Conservation (phyloP, 53 echinoderm and acorn worm species). For the Arbacia lixula region DNA sequence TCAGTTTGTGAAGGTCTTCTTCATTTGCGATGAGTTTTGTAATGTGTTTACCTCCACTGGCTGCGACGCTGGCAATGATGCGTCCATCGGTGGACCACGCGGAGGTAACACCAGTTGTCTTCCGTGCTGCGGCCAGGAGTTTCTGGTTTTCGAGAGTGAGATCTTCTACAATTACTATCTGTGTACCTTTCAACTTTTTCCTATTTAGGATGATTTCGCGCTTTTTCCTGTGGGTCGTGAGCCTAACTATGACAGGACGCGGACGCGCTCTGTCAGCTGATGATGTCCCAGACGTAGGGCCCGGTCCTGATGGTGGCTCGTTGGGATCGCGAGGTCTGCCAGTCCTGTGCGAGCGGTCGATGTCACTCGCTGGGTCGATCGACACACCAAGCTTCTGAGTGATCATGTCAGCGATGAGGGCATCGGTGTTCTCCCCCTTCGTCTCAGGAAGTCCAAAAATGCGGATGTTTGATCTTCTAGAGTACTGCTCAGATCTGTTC, state of each 20-base stretch:
- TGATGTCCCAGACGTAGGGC: no score
- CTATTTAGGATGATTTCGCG: not conserved
- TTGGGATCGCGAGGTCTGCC: no score
- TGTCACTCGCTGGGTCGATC: no score
- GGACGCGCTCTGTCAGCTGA: no score
- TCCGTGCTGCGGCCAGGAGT: not conserved
- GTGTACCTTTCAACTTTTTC: slow-evolving; percentile 10
- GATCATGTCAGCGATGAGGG: no score
- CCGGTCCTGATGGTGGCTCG: no score
- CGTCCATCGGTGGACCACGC: slow-evolving; percentile 12
- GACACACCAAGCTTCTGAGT: no score
- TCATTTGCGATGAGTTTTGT: slow-evolving; percentile 16
- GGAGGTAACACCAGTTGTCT: not conserved
- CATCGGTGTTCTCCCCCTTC: no score
- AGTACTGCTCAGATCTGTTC: no score
- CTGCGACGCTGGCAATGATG: not conserved
- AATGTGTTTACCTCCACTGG: not conserved
- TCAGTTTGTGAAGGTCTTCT: not conserved
- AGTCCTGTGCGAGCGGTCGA: no score
- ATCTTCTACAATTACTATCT: slow-evolving; percentile 7
- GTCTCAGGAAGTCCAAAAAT: no score
- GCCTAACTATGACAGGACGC: not conserved
- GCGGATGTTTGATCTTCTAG: no score
- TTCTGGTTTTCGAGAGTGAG: not conserved
- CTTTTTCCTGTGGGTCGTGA: not conserved